phyloP scores from a whole-genome alignment of 2,797 vertebrate species.

The Sebastes matsubarae region DNA sequence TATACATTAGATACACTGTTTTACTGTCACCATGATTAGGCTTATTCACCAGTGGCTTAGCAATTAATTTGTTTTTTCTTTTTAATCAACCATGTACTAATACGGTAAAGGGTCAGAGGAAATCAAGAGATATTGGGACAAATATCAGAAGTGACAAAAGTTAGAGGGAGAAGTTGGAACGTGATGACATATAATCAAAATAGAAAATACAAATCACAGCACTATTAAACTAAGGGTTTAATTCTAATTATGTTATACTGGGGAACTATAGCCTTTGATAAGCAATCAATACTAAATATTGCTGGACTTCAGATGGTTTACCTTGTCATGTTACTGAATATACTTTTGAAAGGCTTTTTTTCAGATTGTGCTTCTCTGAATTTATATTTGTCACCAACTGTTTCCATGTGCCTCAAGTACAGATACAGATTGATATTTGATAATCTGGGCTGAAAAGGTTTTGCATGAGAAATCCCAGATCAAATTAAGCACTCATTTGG shows the following conservation, averaged over 20 bases:
- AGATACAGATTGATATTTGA: background rate
- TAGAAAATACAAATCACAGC: background rate
- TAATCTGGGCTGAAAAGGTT: background rate
- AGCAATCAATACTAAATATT: background rate
- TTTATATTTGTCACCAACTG: background rate
- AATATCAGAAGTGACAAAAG: background rate
- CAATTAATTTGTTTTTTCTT: background rate
- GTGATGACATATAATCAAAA: background rate
- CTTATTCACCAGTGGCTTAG: background rate
- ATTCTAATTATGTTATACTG: background rate
- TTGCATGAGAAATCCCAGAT: background rate
- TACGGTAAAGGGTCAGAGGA: background rate
- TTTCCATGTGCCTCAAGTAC: background rate
- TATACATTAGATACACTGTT: background rate
- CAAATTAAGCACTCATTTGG: background rate
- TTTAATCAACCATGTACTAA: background rate
- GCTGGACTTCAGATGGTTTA: background rate
- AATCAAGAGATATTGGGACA: background rate
- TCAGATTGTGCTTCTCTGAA: background rate
- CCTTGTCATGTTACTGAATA: background rate
- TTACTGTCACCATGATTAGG: background rate
- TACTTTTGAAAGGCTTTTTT: background rate
- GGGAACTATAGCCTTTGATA: background rate
- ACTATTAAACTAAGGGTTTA: background rate
- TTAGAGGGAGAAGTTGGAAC: background rate